Percentiles rank a stretch among this genome's conserved stretches.
Evolutionary conservation across 2,888 invertebrate species (phyloP).

Genomic region (Cataglyphis livida): DNA sequence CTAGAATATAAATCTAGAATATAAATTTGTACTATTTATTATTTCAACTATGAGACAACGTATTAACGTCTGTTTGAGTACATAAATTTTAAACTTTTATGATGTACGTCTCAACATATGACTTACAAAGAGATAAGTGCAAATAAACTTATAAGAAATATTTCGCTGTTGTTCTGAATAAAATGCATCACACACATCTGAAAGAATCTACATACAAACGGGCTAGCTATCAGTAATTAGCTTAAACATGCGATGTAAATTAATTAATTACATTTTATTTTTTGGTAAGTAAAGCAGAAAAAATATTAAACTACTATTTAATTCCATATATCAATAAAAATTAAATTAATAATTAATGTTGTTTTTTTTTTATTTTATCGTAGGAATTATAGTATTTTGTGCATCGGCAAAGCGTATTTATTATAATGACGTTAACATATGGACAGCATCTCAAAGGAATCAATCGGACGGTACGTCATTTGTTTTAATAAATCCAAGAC

Average conservation of each 20-base stretch:
- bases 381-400: not conserved
- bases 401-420: not conserved
- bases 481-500: constrained; percentile 56
- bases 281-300: constrained; percentile 55
- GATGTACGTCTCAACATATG: not conserved
- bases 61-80: constrained; percentile 10
- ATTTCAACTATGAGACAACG: not conserved
- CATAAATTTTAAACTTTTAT: constrained; percentile 33
- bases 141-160: constrained; percentile 14
- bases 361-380: not conserved
- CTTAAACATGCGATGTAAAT: constrained; percentile 49
- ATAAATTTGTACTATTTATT: not conserved
- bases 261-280: constrained; percentile 36
- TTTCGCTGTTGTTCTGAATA: constrained; percentile 6
- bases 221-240: constrained; percentile 14
- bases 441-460: not conserved
- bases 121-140: constrained; percentile 1
- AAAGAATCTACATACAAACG: constrained; percentile 11
- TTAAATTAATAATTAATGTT: constrained; percentile 10
- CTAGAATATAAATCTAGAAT: not conserved
- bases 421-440: not conserved
- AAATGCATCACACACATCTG: not conserved
- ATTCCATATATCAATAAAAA: not conserved
- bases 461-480: constrained; percentile 7
- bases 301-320: not conserved